Percentiles rank a stretch among this genome's conserved stretches.
Evolutionary conservation across 2,113 vertebrate species (phyloP).

Genomic region (Nannobrachium achirus): DNA sequence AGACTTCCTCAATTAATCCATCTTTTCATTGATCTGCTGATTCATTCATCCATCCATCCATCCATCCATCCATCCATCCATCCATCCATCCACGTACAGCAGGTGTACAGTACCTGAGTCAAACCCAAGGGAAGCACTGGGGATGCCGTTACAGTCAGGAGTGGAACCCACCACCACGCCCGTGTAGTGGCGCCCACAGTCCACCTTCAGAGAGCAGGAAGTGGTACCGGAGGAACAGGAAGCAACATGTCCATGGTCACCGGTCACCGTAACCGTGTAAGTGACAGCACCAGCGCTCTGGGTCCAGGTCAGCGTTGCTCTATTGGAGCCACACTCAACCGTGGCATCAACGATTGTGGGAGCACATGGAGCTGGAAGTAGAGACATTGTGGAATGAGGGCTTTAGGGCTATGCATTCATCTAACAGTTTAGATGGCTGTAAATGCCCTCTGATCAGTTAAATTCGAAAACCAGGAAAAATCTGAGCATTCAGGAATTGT

Average conservation of each 20-base stretch:
- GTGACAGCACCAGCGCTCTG: conserved; percentile 44
- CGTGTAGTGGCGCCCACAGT: conserved; percentile 69
- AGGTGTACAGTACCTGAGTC: conserved; percentile 76
- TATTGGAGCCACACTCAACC: conserved; percentile 70
- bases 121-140: conserved; percentile 48
- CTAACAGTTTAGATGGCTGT: too few relatives aligned
- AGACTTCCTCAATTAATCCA: too few relatives aligned
- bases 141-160: conserved; percentile 70
- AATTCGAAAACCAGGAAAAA: too few relatives aligned
- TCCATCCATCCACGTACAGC: too few relatives aligned
- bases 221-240: conserved; percentile 69
- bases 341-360: conserved; percentile 61
- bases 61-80: too few relatives aligned
- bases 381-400: not conserved
- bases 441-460: too few relatives aligned
- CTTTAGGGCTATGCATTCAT: too few relatives aligned
- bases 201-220: conserved; percentile 63
- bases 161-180: conserved; percentile 69
- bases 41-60: too few relatives aligned
- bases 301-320: conserved; percentile 65
- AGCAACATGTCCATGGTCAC: conserved; percentile 52
- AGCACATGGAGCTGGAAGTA: conserved; percentile 74
- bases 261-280: conserved; percentile 65
- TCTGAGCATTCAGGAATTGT: too few relatives aligned
- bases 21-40: not conserved